These are phyloP conservation scores for Andrena bicolor DNA, from an alignment of 2,888 invertebrate species.

Conservation along the genomic window DNA sequence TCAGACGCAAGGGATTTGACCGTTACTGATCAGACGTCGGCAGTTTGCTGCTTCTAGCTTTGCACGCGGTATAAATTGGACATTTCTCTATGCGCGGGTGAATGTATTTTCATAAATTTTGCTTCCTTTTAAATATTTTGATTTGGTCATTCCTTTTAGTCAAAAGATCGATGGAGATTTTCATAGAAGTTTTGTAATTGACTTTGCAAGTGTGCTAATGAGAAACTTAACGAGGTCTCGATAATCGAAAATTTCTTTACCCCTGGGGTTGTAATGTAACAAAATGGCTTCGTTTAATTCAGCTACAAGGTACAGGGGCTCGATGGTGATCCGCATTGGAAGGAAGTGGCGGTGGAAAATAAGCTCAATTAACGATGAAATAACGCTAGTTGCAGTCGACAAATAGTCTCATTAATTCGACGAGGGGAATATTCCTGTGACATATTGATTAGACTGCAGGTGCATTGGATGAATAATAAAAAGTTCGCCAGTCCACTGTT, in stretches of 20 bases:
- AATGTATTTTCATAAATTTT: background rate
- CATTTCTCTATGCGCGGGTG: background rate
- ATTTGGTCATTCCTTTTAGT: too few relatives aligned
- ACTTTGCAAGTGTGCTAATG: background rate
- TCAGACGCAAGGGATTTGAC: slow-evolving; percentile 12
- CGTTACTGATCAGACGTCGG: slow-evolving; percentile 9
- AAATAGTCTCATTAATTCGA: background rate
- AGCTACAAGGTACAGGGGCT: background rate
- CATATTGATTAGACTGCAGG: background rate
- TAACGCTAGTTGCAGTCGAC: background rate
- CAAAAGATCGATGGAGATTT: background rate
- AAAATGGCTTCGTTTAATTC: slow-evolving; percentile 45
- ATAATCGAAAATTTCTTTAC: slow-evolving; percentile 46
- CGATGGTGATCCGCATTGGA: too few relatives aligned
- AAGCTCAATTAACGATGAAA: slow-evolving; percentile 28
- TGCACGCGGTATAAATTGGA: background rate
- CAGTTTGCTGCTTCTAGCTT: background rate
- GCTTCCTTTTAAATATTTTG: too few relatives aligned
- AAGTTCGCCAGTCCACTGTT: background rate
- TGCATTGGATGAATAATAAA: background rate
- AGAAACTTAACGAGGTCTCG: slow-evolving; percentile 19
- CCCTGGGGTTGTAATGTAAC: slow-evolving; percentile 8
- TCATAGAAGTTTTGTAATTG: background rate
- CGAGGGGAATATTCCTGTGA: background rate
- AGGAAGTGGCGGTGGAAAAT: background rate